Base-by-base conservation (phyloP, 2,797 vertebrate genomes). In the Apogon hyalosoma region DNA sequence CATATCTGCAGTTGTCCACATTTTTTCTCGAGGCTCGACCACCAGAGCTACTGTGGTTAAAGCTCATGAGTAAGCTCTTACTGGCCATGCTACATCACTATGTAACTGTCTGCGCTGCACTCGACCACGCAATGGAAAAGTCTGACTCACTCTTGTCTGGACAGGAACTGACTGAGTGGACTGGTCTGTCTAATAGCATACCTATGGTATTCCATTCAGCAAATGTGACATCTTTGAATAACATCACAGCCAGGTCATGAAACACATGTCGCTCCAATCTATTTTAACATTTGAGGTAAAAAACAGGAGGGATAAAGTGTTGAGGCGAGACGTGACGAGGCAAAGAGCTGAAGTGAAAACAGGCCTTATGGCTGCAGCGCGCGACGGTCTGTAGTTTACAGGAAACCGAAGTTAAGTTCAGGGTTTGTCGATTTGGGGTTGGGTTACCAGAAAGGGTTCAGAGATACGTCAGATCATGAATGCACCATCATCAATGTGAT, bases 131-230 rank as follows among this genome's bases (percentile, higher is more conserved):
- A 87, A 88, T 86, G 91, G 91, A 93, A 91, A 92, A 84, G 49
- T 77, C 77, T 89, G 90, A 92, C 83, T 94, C 92, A 93, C 79
- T 53, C 43, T 46, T 1, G 92, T 92, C 92, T 93, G 93, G 89
- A 91, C 87, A 85, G 88, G 90, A 93, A 87, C 58, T 82, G 90
- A 82, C 84, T 77, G 82, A 88, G 83, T 65, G 74, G 85, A 83
- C 82, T 1, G 68, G 68, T 55, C 84, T 61, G 86, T 79, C 85
- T 86, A 82, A 82, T 53, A 57, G 84, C 90, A 79, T 54, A 85
- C 71, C 83, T 73, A 28, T 71, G 83, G 80, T 79, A 88, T 88
- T 86, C 80, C 83, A 78, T 90, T 88, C 86, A 90, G 63, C 16
- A 87, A 87, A 82, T 82, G 79, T 66, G 65, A 86, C 88, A 80